Percentiles rank a stretch among this genome's conserved stretches.
Conservation (phyloP, 2,797 vertebrate genomes). For the Clarias pachynema region DNA sequence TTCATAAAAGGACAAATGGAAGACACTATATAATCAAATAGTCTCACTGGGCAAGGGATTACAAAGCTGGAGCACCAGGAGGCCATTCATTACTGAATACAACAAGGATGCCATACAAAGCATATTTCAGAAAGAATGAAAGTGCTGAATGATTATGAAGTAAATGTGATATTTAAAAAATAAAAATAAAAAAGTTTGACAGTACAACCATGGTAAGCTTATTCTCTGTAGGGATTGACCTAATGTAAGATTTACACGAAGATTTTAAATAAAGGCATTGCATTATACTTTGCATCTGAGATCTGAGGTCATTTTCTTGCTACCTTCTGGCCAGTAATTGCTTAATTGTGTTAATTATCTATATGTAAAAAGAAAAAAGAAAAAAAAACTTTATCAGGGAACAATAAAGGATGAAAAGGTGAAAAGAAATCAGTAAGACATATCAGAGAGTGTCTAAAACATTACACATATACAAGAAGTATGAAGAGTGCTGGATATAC, state of each 20-base stretch:
- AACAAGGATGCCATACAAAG: neutral
- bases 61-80: neutral
- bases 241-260: neutral
- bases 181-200: neutral
- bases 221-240: neutral
- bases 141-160: neutral
- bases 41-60: neutral
- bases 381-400: neutral
- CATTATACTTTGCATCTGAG: neutral
- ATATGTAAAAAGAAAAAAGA: too few species aligned
- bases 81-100: neutral
- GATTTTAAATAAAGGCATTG: neutral
- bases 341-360: neutral
- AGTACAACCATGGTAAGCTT: neutral
- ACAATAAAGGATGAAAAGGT: neutral
- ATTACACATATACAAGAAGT: neutral
- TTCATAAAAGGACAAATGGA: neutral
- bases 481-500: neutral
- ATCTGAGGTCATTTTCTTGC: neutral
- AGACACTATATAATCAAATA: neutral
- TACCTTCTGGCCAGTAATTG: neutral
- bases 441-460: neutral
- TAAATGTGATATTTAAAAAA: neutral
- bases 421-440: neutral
- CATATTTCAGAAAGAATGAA: neutral